Conservation (phyloP, 2,797 vertebrate genomes). For the Percopsis omiscomaycus region DNA sequence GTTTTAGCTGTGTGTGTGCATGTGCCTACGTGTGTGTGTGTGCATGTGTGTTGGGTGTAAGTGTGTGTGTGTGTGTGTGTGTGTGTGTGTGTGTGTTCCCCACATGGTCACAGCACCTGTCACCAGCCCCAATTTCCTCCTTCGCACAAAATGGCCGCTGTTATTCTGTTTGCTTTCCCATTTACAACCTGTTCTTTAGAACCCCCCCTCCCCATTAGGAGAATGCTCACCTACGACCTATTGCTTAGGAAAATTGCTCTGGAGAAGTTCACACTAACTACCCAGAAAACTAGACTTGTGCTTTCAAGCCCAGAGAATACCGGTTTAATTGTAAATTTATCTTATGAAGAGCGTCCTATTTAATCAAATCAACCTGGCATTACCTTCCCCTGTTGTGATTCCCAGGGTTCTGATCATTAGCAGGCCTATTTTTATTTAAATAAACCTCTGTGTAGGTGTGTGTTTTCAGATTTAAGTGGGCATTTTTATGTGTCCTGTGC, state of each 20-base stretch:
- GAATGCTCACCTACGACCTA: not conserved
- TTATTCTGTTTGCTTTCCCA: not conserved
- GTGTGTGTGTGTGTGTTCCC: conserved; percentile 2
- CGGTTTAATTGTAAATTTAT: too few species aligned
- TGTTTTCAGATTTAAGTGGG: too few species aligned
- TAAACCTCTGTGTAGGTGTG: too few species aligned
- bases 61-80: conserved; percentile 2
- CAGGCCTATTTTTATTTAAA: too few species aligned
- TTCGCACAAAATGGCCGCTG: not conserved
- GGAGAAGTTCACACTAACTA: not conserved
- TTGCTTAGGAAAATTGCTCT: not conserved
- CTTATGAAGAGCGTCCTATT: too few species aligned
- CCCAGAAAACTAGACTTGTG: too few species aligned
- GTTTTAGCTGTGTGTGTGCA: not conserved
- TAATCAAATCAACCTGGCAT: too few species aligned
- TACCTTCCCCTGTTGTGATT: too few species aligned
- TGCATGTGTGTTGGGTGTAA: not conserved
- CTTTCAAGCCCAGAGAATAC: too few species aligned
- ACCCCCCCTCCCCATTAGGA: not conserved
- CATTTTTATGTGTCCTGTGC: too few species aligned
- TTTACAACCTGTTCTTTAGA: not conserved
- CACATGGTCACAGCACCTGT: not conserved
- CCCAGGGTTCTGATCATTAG: too few species aligned
- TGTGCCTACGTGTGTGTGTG: not conserved
- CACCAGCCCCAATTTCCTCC: not conserved